Evolutionary conservation across 53 echinoderm and acorn worm genomes (phyloP).

Genomic region (Mesocentrotus franciscanus): DNA sequence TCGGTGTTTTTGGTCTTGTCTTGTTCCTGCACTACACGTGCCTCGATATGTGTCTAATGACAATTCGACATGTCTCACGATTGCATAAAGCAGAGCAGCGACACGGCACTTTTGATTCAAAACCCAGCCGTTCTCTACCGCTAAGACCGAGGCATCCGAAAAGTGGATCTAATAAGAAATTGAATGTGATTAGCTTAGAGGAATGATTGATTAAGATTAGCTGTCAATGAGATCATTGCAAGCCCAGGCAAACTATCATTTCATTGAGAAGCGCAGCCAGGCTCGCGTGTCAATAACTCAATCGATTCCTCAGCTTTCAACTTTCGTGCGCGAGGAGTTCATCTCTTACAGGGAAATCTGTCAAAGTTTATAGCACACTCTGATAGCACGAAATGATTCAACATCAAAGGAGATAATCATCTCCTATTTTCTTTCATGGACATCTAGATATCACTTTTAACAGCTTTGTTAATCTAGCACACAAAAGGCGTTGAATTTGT

Average conservation of each 20-base stretch:
- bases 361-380: neutral
- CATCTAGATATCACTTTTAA: neutral
- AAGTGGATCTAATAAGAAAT: conserved; percentile 38
- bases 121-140: conserved; percentile 29
- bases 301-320: conserved; percentile 31
- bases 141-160: conserved; percentile 6
- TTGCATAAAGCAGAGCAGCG: conserved; percentile 13
- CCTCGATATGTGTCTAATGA: conserved; percentile 1
- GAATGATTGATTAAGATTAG: conserved; percentile 50
- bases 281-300: conserved; percentile 46
- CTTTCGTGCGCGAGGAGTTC: neutral
- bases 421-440: neutral
- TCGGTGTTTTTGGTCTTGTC: conserved; percentile 35
- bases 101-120: conserved; percentile 34
- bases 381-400: neutral
- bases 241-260: neutral
- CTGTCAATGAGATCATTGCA: conserved; percentile 44
- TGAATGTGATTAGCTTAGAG: conserved; percentile 42
- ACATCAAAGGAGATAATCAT: neutral
- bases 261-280: conserved; percentile 31
- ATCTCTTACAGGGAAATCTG: neutral
- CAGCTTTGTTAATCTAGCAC: no score
- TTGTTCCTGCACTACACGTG: conserved; percentile 11
- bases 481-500: no score
- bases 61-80: neutral